These are phyloP conservation scores for Caerostris darwini DNA, from an alignment of 1,140 invertebrate genomes.

Conservation along the genomic window DNA sequence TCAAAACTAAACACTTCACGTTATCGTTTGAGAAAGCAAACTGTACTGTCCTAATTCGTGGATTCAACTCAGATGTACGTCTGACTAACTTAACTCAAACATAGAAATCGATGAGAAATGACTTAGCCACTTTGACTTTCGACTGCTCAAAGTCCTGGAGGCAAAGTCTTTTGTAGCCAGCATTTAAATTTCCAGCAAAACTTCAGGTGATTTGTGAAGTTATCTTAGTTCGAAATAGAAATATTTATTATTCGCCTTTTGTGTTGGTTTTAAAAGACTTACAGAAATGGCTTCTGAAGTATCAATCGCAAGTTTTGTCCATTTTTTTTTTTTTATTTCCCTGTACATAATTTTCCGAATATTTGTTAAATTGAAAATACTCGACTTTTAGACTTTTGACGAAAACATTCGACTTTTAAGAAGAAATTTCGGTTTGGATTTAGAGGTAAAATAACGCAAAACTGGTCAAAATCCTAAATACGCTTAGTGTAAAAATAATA, in stretches of 20 bases:
- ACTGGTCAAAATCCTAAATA: no score
- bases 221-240: not conserved
- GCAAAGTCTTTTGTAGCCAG: not conserved
- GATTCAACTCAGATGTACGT: not conserved
- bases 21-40: not conserved
- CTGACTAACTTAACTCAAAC: not conserved
- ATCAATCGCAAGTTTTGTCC: not conserved
- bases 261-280: not conserved
- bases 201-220: not conserved
- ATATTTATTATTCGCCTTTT: not conserved
- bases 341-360: not conserved
- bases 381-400: no score
- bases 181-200: not conserved
- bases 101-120: not conserved
- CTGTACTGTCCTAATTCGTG: not conserved
- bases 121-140: constrained; percentile 20
- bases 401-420: not conserved
- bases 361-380: not conserved
- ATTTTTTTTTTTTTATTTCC: not conserved
- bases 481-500: no score
- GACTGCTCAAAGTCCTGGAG: not conserved
- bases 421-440: not conserved
- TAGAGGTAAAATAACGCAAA: no score
- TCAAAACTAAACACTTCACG: constrained; percentile 24
- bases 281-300: not conserved